Evolutionary conservation across 2,888 invertebrate genomes (phyloP).

Genomic region (Frankliniella intonsa): DNA sequence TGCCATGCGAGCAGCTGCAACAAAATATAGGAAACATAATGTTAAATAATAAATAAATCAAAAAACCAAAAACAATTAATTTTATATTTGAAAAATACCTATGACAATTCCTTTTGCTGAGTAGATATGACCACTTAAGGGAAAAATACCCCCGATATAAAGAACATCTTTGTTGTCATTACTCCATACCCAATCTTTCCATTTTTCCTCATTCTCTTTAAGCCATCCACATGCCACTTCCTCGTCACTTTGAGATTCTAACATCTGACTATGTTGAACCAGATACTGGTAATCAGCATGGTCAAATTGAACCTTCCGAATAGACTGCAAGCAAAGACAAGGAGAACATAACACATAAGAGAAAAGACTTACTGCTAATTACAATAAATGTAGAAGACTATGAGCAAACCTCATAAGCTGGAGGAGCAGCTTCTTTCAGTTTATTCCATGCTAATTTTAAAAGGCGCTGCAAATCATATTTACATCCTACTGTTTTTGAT

Average conservation of each 20-base stretch:
- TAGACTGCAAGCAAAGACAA: constrained; percentile 41
- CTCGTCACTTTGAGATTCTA: constrained; percentile 40
- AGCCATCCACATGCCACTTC: constrained; percentile 67
- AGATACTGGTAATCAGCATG: constrained; percentile 53
- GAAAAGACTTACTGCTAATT: constrained; percentile 29
- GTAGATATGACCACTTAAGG: constrained; percentile 57
- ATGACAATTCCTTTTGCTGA: constrained; percentile 56
- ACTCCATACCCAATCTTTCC: constrained; percentile 50
- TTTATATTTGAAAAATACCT: constrained; percentile 42
- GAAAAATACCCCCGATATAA: constrained; percentile 66
- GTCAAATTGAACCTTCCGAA: constrained; percentile 52
- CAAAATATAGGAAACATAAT: constrained; percentile 34
- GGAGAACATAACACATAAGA: not conserved
- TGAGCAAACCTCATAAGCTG: constrained; percentile 48
- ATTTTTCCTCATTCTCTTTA: constrained; percentile 47
- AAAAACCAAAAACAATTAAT: constrained; percentile 4
- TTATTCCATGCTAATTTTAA: constrained; percentile 62
- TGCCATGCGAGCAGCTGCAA: constrained; percentile 61
- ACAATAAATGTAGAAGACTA: constrained; percentile 23
- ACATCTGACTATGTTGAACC: constrained; percentile 41
- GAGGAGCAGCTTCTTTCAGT: constrained; percentile 52
- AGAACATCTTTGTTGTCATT: constrained; percentile 45
- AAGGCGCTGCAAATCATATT: constrained; percentile 63
- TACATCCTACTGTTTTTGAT: constrained; percentile 50
- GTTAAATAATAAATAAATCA: not conserved